Percentiles rank a stretch among this genome's conserved stretches.
Conservation (phyloP, 1,140 invertebrate genomes). For the Tribolium madens region DNA sequence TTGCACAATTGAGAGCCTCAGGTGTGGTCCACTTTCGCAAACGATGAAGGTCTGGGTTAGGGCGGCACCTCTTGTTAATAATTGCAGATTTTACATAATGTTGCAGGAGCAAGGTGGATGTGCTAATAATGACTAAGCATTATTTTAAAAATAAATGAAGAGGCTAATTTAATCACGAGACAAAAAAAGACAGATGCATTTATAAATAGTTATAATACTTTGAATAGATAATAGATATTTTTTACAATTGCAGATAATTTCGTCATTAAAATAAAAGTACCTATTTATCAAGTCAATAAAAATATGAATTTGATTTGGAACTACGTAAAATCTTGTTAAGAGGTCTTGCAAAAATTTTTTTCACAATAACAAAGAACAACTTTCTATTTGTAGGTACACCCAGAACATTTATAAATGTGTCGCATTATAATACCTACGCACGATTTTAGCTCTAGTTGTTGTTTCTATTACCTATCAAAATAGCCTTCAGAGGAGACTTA, state of each 20-base stretch:
- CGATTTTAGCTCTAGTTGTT: not conserved
- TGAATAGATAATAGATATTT: no score
- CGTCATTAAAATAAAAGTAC: no score
- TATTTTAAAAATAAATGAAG: not conserved
- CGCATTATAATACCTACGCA: not conserved
- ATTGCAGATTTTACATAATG: not conserved
- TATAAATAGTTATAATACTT: no score
- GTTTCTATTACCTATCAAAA: no score
- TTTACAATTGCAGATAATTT: no score
- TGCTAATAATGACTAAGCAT: not conserved
- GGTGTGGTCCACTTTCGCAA: constrained; percentile 55
- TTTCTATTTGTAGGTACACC: not conserved
- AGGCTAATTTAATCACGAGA: not conserved
- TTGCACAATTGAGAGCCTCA: constrained; percentile 18
- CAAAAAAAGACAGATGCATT: no score
- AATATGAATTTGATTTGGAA: not conserved
- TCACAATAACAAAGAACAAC: not conserved
- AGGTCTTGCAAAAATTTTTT: not conserved
- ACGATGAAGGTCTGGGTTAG: constrained; percentile 61
- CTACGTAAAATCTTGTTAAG: not conserved
- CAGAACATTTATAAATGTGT: not conserved
- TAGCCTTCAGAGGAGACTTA: no score
- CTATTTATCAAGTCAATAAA: no score
- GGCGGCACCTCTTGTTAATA: constrained; percentile 48
- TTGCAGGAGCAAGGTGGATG: constrained; percentile 4